A percentile compares a stretch with the other conserved stretches of the same genome.
phyloP scores from a whole-genome alignment of 2,888 invertebrate species.

The Pimpla rufipes region DNA sequence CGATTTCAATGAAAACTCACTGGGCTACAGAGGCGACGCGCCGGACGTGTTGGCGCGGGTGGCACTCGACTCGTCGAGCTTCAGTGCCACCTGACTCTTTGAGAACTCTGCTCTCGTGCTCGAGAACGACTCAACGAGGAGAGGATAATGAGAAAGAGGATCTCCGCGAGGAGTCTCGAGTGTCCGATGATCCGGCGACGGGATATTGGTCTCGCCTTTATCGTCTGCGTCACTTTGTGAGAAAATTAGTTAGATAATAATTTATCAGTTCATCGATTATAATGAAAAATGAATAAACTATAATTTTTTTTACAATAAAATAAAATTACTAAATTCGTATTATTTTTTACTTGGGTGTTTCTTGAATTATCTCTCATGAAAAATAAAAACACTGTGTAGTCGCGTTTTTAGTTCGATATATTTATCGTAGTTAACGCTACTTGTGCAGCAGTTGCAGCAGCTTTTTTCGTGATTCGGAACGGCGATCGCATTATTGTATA shows the following conservation, averaged over 20 bases:
- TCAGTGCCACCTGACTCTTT: slow-evolving; percentile 53
- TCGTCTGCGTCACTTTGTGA: neutral
- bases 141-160: slow-evolving; percentile 63
- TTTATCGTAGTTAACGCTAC: neutral
- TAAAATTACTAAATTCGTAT: no score
- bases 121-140: slow-evolving; percentile 36
- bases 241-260: slow-evolving; percentile 16
- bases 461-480: slow-evolving; percentile 11
- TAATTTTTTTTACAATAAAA: neutral
- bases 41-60: neutral
- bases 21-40: neutral
- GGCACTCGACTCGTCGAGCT: slow-evolving; percentile 28
- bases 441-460: slow-evolving; percentile 15
- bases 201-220: slow-evolving; percentile 45
- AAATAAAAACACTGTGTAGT: no score
- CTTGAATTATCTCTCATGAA: no score
- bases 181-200: slow-evolving; percentile 57
- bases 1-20: slow-evolving; percentile 4
- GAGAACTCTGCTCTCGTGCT: slow-evolving; percentile 42
- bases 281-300: neutral
- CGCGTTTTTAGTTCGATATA: no score
- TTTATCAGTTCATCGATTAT: no score
- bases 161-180: slow-evolving; percentile 60
- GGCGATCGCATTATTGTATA: slow-evolving; percentile 16
- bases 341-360: no score